Percentiles rank a stretch among this genome's conserved stretches.
Evolutionary conservation across 2,113 vertebrate genomes (phyloP).

Genomic region (Sorex araneus): DNA sequence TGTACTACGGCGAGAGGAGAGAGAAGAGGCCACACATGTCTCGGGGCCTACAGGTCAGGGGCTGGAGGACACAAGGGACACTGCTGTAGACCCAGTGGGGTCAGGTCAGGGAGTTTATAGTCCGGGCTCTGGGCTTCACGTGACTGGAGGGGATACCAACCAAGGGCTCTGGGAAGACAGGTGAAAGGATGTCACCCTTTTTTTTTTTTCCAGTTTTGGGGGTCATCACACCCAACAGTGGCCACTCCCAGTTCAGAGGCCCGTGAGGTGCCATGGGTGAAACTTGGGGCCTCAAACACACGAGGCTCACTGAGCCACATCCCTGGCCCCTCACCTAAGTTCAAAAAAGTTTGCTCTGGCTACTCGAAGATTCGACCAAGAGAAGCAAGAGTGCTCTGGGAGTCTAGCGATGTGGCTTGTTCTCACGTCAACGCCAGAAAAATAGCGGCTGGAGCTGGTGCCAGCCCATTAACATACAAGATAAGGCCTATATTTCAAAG

Average conservation of each 20-base stretch:
- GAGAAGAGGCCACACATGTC: too few relatives aligned
- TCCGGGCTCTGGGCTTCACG: not conserved
- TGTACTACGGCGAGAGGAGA: not conserved
- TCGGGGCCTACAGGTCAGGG: too few relatives aligned
- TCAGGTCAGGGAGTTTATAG: not conserved
- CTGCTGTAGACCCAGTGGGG: too few relatives aligned
- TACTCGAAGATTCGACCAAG: not conserved
- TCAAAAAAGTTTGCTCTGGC: not conserved
- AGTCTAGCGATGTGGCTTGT: not conserved
- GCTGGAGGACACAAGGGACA: not conserved
- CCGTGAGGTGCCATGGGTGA: too few relatives aligned
- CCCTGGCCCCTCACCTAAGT: not conserved
- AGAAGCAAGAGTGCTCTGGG: not conserved
- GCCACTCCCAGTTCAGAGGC: too few relatives aligned
- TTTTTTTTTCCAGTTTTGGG: not conserved
- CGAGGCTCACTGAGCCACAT: too few relatives aligned
- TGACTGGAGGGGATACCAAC: not conserved
- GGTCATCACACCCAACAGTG: too few relatives aligned
- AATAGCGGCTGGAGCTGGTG: too few relatives aligned
- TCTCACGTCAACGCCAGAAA: accelerated
- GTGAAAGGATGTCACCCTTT: not conserved
- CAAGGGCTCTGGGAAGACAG: not conserved
- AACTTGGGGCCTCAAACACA: too few relatives aligned
- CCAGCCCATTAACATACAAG: too few relatives aligned
- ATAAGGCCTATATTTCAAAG: not conserved